phyloP scores from a whole-genome alignment of 2,113 vertebrate species.

The Ammodytes dubius region DNA sequence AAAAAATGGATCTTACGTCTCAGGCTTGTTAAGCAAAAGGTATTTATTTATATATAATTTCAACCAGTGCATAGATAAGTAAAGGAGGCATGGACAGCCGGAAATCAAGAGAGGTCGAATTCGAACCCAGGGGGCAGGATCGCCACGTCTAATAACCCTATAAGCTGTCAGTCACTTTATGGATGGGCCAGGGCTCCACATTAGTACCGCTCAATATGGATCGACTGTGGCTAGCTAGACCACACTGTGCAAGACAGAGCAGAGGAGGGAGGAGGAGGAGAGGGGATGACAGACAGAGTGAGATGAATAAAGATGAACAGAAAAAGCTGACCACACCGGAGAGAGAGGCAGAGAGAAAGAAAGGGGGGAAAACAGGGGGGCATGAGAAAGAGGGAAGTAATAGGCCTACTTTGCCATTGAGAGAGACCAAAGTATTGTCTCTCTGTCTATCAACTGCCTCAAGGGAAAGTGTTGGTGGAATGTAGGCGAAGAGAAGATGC shows the following conservation, averaged over 20 bases:
- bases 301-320: slow-evolving; percentile 66
- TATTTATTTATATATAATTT: neutral
- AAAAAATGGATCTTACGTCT: slow-evolving; percentile 4
- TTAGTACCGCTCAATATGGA: slow-evolving; percentile 69
- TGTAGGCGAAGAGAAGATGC: slow-evolving; percentile 11
- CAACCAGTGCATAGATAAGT: neutral
- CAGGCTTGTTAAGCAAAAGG: slow-evolving; percentile 12
- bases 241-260: slow-evolving; percentile 42
- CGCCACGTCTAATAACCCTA: slow-evolving; percentile 53
- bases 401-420: slow-evolving; percentile 39
- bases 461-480: slow-evolving; percentile 4
- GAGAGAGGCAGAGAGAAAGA: slow-evolving; percentile 46
- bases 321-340: slow-evolving; percentile 62
- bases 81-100: neutral
- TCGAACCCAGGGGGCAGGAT: slow-evolving; percentile 21
- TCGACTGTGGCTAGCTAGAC: slow-evolving; percentile 59
- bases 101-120: neutral
- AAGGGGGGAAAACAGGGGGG: slow-evolving; percentile 16
- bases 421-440: slow-evolving; percentile 13
- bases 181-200: slow-evolving; percentile 59
- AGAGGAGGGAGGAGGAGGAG: slow-evolving; percentile 31
- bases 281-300: slow-evolving; percentile 60
- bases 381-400: slow-evolving; percentile 31
- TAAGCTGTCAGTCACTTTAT: slow-evolving; percentile 66
- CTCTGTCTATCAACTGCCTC: slow-evolving; percentile 8